These are phyloP conservation scores for Haliaeetus leucogaster DNA, from an alignment of 2,113 vertebrate genomes.

Conservation along the genomic window DNA sequence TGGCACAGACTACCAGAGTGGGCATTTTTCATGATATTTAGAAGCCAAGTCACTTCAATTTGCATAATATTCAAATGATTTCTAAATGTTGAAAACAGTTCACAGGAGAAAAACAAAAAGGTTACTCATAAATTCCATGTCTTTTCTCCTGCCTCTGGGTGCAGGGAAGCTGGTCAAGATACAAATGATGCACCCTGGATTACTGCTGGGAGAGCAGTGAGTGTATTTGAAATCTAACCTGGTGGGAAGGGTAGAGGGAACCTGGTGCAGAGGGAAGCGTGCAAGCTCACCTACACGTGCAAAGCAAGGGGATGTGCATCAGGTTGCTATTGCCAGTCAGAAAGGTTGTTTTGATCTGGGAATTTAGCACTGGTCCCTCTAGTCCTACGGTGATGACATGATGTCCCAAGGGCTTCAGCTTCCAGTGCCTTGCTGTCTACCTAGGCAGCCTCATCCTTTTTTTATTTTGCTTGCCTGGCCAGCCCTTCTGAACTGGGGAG, in stretches of 20 bases:
- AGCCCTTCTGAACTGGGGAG: not conserved
- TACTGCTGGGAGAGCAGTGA: not conserved
- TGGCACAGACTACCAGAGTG: conserved; percentile 16
- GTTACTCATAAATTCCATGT: not conserved
- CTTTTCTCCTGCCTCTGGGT: not conserved
- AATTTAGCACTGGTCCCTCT: not conserved
- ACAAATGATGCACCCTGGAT: not conserved
- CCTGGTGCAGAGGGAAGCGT: not conserved
- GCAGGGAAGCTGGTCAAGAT: not conserved
- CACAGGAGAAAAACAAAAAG: not conserved
- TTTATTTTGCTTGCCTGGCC: not conserved
- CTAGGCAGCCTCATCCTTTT: not conserved
- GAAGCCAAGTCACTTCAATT: conserved; percentile 31
- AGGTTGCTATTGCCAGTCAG: not conserved
- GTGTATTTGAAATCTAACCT: not conserved
- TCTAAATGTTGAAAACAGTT: conserved; percentile 26
- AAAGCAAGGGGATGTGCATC: not conserved
- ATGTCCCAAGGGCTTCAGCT: not conserved
- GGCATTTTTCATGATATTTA: conserved; percentile 46
- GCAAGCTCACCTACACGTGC: not conserved
- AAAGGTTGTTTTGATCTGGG: not conserved
- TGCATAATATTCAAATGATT: conserved; percentile 47
- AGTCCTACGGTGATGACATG: not conserved
- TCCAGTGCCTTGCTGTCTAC: not conserved
- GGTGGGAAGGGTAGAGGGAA: not conserved